phyloP scores from a whole-genome alignment of 1,140 invertebrate species.

The Magallana ariakensis region DNA sequence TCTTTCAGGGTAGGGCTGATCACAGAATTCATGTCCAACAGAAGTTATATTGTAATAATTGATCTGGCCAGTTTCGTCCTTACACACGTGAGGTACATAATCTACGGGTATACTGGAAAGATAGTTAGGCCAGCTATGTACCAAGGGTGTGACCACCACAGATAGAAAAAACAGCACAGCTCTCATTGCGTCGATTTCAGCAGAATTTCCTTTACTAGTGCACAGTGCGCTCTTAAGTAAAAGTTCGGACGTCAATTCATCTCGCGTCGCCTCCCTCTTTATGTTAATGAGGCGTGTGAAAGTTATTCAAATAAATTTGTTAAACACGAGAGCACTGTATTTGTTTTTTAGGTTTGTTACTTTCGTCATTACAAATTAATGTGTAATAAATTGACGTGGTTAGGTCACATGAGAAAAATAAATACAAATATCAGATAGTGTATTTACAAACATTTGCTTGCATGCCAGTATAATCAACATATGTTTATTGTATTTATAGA shows the following conservation, averaged over 20 bases:
- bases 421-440: too few relatives aligned
- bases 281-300: neutral
- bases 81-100: neutral
- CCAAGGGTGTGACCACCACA: neutral
- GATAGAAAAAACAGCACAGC: neutral
- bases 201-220: too few relatives aligned
- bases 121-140: neutral
- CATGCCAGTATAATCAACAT: too few relatives aligned
- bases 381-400: too few relatives aligned
- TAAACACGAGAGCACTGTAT: too few relatives aligned
- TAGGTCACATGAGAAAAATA: too few relatives aligned
- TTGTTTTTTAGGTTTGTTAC: too few relatives aligned
- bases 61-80: neutral
- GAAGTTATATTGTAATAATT: neutral
- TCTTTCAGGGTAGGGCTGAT: neutral
- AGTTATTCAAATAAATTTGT: neutral
- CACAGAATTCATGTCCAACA: conserved; percentile 1
- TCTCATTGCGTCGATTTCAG: neutral
- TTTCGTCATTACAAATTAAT: too few relatives aligned
- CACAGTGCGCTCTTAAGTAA: neutral
- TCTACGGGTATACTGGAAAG: neutral
- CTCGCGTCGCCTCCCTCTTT: neutral
- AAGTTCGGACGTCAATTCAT: neutral
- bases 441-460: too few relatives aligned
- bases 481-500: too few relatives aligned